Conservation (phyloP, 2,888 invertebrate species). For the Quadriops clusia region DNA sequence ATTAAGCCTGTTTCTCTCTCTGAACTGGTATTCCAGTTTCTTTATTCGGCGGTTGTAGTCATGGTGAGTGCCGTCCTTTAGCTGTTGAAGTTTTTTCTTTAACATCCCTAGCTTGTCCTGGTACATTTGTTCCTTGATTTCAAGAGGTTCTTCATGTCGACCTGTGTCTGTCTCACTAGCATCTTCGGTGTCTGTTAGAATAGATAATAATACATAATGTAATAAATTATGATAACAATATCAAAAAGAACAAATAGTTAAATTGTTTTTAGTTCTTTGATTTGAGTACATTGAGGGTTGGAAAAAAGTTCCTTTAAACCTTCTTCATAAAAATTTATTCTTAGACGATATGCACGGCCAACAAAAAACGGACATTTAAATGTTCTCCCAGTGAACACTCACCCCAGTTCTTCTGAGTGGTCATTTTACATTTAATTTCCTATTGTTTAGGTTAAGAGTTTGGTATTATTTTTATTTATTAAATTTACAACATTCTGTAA, state of each 20-base stretch:
- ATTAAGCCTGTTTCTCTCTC: constrained; percentile 69
- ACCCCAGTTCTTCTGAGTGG: too few relatives aligned
- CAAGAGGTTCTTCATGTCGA: constrained; percentile 66
- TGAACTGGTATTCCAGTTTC: constrained; percentile 68
- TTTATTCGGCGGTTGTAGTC: constrained; percentile 75
- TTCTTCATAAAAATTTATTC: too few relatives aligned
- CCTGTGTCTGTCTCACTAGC: constrained; percentile 92
- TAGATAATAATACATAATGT: constrained; percentile 9
- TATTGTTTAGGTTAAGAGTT: too few relatives aligned
- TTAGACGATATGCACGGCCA: too few relatives aligned
- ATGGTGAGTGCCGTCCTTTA: constrained; percentile 75
- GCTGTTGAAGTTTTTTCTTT: constrained; percentile 79
- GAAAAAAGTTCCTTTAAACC: too few relatives aligned
- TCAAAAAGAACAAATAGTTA: background rate
- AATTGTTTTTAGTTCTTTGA: constrained; percentile 1
- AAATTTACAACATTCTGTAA: too few relatives aligned
- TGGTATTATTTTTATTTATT: too few relatives aligned
- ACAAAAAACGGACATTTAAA: too few relatives aligned
- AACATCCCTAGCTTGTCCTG: constrained; percentile 82
- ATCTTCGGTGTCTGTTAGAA: constrained; percentile 95
- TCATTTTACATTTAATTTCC: too few relatives aligned
- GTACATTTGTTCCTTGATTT: constrained; percentile 82
- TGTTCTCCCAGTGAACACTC: too few relatives aligned
- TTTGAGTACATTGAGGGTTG: too few relatives aligned
- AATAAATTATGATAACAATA: constrained; percentile 1